Conservation (phyloP, 2,888 invertebrate species). For the Lymantria dispar region DNA sequence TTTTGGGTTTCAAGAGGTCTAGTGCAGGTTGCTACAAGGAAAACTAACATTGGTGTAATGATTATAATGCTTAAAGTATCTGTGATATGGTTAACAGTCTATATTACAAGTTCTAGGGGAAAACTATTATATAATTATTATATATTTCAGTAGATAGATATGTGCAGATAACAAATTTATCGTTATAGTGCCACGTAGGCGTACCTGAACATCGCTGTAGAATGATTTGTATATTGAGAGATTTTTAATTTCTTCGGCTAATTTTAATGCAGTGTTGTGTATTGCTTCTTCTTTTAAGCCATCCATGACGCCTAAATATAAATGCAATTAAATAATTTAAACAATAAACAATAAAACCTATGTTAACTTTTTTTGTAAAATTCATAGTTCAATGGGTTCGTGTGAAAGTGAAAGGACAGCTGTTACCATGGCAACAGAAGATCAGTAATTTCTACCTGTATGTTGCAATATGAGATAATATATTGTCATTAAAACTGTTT, state of each 20-base stretch:
- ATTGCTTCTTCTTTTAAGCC: slow-evolving; percentile 84
- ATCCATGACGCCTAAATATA: slow-evolving; percentile 64
- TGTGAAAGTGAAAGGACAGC: slow-evolving; percentile 40
- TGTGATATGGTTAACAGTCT: no score
- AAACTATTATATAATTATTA: no score
- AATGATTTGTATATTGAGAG: slow-evolving; percentile 89
- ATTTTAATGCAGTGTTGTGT: slow-evolving; percentile 88
- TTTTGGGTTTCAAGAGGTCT: no score
- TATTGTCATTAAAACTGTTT: no score
- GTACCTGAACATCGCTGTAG: slow-evolving; percentile 90
- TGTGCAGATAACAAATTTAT: no score
- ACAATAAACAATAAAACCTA: slow-evolving; percentile 53
- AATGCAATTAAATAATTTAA: slow-evolving; percentile 50
- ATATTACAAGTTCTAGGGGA: no score
- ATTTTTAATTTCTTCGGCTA: slow-evolving; percentile 90
- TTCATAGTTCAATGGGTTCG: slow-evolving; percentile 52
- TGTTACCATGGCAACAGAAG: slow-evolving; percentile 51
- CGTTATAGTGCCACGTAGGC: slow-evolving; percentile 1
- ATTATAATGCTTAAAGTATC: no score
- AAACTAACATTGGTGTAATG: no score
- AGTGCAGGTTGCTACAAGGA: no score
- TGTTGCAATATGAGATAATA: no score
- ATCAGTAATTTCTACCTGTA: not conserved
- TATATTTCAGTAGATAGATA: no score
- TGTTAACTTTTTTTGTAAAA: slow-evolving; percentile 68